These are phyloP conservation scores for Ellobium chinense DNA, from an alignment of 2,888 invertebrate species.

Conservation along the genomic window DNA sequence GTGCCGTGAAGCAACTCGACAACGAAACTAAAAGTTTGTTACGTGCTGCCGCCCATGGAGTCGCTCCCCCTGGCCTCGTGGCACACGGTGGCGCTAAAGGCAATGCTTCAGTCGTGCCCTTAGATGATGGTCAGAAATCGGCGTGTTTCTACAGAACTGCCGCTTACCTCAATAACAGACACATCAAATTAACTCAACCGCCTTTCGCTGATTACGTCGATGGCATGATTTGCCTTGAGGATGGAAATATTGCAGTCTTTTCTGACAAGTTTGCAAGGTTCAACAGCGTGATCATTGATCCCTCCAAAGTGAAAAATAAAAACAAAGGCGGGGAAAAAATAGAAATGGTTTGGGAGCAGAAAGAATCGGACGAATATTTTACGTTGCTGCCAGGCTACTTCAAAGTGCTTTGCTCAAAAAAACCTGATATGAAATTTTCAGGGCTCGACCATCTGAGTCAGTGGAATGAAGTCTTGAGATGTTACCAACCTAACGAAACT, in stretches of 20 bases:
- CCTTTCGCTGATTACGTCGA: slow-evolving; percentile 25
- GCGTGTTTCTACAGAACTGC: slow-evolving; percentile 34
- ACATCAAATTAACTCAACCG: not conserved
- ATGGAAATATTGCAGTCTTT: slow-evolving; percentile 34
- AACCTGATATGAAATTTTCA: not conserved
- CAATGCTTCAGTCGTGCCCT: too few species aligned
- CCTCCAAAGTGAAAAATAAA: not conserved
- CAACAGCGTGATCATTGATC: slow-evolving; percentile 17
- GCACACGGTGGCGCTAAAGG: not conserved
- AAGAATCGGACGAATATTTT: slow-evolving; percentile 61
- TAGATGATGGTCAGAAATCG: not conserved
- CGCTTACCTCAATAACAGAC: slow-evolving; percentile 1
- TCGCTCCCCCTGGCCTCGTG: not conserved
- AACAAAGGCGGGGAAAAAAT: slow-evolving; percentile 44
- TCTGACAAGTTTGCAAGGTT: slow-evolving; percentile 32
- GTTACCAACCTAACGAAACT: slow-evolving; percentile 10
- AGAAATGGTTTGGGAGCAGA: slow-evolving; percentile 59
- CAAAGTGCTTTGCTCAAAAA: slow-evolving; percentile 51
- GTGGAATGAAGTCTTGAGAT: slow-evolving; percentile 3
- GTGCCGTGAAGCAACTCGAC: not conserved
- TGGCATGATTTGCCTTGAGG: slow-evolving; percentile 21
- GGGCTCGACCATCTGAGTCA: not conserved
- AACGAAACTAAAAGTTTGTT: too few species aligned
- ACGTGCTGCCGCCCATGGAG: not conserved
- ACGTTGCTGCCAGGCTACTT: slow-evolving; percentile 59